A percentile compares a stretch with the other conserved stretches of the same genome.
phyloP scores from a whole-genome alignment of 2,888 invertebrate genomes.

The Leptogaster cylindrica region DNA sequence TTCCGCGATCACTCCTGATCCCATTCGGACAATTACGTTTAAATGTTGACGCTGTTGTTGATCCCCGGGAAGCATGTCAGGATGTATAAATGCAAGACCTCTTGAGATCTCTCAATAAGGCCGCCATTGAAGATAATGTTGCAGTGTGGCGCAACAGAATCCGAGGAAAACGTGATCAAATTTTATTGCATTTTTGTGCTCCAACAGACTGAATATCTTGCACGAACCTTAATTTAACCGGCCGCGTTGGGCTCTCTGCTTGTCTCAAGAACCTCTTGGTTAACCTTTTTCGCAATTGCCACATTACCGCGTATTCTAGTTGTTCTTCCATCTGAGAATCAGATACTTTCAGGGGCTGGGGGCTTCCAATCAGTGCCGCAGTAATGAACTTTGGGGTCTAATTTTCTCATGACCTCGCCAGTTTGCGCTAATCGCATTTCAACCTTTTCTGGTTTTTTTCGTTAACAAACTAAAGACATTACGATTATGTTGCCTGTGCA shows the following conservation, averaged over 20 bases:
- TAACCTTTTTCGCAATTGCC: conserved; percentile 32
- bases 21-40: conserved; percentile 24
- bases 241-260: conserved; percentile 28
- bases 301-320: conserved; percentile 37
- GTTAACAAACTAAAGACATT: too few species aligned
- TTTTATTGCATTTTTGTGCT: conserved; percentile 33
- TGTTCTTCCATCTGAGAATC: conserved; percentile 23
- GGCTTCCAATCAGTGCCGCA: background rate
- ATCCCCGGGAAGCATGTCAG: conserved; percentile 1
- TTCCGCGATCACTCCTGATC: conserved; percentile 38
- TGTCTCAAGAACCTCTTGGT: conserved; percentile 17
- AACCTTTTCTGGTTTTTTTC: conserved; percentile 21
- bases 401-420: conserved; percentile 41
- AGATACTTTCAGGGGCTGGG: background rate
- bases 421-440: conserved; percentile 20
- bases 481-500: too few species aligned
- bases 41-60: conserved; percentile 23
- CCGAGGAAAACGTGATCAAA: conserved; percentile 34
- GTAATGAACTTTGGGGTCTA: conserved; percentile 33
- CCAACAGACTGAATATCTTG: conserved; percentile 26
- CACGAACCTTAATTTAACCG: conserved; percentile 26
- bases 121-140: background rate
- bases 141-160: conserved; percentile 20
- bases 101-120: conserved; percentile 40
- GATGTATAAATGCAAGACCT: conserved; percentile 5